These are phyloP conservation scores for Brachyopa scutellaris DNA, from an alignment of 2,888 invertebrate species.

Conservation along the genomic window DNA sequence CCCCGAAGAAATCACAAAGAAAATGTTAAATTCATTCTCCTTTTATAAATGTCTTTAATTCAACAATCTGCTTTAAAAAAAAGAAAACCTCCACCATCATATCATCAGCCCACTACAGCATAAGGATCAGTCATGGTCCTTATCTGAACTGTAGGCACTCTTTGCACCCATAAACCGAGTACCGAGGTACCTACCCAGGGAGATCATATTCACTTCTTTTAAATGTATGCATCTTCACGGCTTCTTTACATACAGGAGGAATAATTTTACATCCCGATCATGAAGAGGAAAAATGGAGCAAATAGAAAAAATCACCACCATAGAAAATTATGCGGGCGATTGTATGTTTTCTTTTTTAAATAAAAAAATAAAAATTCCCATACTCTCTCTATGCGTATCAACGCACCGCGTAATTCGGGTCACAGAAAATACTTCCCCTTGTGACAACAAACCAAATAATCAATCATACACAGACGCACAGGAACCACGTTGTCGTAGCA, in stretches of 20 bases:
- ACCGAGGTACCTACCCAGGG: no score
- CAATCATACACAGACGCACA: slow-evolving; percentile 45
- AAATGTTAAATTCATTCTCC: slow-evolving; percentile 15
- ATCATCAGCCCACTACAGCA: slow-evolving; percentile 25
- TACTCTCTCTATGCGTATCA: slow-evolving; percentile 25
- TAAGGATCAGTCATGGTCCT: slow-evolving; percentile 26
- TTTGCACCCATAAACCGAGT: no score
- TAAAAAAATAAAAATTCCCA: slow-evolving; percentile 46
- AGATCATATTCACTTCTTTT: no score
- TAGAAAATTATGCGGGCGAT: slow-evolving; percentile 64
- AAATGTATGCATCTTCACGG: slow-evolving; percentile 29
- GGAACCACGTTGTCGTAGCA: slow-evolving; percentile 33
- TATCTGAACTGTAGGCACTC: no score
- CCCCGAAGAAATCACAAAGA: background rate
- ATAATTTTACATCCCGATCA: slow-evolving; percentile 36
- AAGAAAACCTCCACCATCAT: slow-evolving; percentile 5
- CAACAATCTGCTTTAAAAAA: slow-evolving; percentile 16
- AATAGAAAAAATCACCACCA: slow-evolving; percentile 45
- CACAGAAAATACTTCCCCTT: slow-evolving; percentile 17
- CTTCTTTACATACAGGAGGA: slow-evolving; percentile 58
- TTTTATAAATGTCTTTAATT: background rate
- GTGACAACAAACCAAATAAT: slow-evolving; percentile 45
- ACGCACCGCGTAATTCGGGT: slow-evolving; percentile 62
- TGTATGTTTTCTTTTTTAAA: background rate
- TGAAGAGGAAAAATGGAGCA: slow-evolving; percentile 17